Evolutionary conservation across 2,888 invertebrate genomes (phyloP).

Genomic region (Arge pagana): DNA sequence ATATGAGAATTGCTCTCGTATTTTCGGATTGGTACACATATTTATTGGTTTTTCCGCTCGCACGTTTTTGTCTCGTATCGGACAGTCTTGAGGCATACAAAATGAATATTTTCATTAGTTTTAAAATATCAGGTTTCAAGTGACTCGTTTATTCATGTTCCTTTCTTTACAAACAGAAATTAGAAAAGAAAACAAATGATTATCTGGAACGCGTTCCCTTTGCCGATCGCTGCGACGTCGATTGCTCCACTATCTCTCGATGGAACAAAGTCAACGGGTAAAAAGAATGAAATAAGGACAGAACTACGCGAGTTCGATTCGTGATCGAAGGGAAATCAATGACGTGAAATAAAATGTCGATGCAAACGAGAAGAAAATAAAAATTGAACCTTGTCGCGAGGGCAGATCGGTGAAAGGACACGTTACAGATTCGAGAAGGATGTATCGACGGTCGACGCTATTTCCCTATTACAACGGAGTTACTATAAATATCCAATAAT

Average conservation of each 20-base stretch:
- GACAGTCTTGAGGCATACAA: constrained; percentile 56
- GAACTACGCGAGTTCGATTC: too few species aligned
- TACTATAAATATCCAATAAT: constrained; percentile 53
- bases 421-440: too few species aligned
- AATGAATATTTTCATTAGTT: constrained; percentile 48
- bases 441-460: too few species aligned
- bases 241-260: too few species aligned
- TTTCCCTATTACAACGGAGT: constrained; percentile 44
- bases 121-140: constrained; percentile 45
- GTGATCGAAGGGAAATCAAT: too few species aligned
- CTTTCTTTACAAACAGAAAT: constrained; percentile 11
- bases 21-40: constrained; percentile 54
- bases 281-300: too few species aligned
- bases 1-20: too few species aligned
- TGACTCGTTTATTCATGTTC: constrained; percentile 24
- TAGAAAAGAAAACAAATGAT: constrained; percentile 5
- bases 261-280: too few species aligned
- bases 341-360: too few species aligned
- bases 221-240: constrained; percentile 30
- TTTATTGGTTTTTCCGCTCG: constrained; percentile 45
- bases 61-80: constrained; percentile 43
- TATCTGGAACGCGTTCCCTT: constrained; percentile 15
- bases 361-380: too few species aligned
- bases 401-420: too few species aligned
- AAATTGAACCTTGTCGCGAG: too few species aligned